Evolutionary conservation across 2,797 vertebrate species (phyloP).

Genomic region (Remorina albescens): DNA sequence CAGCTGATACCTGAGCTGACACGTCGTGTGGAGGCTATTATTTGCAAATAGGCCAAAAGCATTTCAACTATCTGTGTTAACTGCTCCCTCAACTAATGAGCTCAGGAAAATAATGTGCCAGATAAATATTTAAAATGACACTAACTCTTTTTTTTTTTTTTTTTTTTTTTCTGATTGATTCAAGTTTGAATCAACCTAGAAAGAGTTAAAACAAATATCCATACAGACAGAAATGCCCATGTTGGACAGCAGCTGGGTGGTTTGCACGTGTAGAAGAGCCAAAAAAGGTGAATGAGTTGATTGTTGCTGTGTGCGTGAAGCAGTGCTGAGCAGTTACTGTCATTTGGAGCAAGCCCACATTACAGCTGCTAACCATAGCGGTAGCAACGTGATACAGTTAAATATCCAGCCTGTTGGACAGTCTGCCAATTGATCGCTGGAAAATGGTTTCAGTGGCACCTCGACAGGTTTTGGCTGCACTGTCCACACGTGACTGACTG

Average conservation of each 20-base stretch:
- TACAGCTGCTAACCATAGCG: background rate
- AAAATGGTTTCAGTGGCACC: background rate
- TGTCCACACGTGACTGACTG: background rate
- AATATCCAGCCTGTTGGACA: background rate
- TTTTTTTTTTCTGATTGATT: background rate
- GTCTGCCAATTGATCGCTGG: background rate
- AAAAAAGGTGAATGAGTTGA: background rate
- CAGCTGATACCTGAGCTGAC: constrained; percentile 16
- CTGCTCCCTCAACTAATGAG: background rate
- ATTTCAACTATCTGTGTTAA: background rate
- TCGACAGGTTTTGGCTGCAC: background rate
- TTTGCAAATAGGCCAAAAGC: background rate
- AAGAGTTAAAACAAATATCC: background rate
- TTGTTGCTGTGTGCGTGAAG: background rate
- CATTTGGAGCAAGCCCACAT: background rate
- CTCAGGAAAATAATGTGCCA: background rate
- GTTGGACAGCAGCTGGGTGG: background rate
- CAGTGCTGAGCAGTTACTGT: too few species aligned
- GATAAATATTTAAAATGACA: too few species aligned
- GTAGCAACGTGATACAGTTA: background rate
- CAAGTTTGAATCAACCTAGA: background rate
- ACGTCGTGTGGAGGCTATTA: background rate
- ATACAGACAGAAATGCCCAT: background rate
- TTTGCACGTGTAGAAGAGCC: background rate
- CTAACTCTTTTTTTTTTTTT: too few species aligned